These are phyloP conservation scores for Drosophila niveifrons DNA, from an alignment of 2,888 invertebrate species.

Conservation along the genomic window DNA sequence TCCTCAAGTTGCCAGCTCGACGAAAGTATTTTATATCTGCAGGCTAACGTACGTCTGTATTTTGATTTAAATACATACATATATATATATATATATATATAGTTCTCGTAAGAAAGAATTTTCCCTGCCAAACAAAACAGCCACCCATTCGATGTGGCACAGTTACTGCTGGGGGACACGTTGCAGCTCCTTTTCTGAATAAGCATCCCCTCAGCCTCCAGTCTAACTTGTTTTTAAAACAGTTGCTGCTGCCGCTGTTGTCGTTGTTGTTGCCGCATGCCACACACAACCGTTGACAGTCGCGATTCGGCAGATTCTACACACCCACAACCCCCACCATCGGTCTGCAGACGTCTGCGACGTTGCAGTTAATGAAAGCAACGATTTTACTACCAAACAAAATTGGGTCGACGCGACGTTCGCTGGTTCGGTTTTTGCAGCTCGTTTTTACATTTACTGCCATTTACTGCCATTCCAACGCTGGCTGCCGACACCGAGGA, in stretches of 20 bases:
- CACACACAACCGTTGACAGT: constrained; percentile 55
- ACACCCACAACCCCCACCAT: background rate
- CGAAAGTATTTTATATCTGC: too few relatives aligned
- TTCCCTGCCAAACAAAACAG: constrained; percentile 33
- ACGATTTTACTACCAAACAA: constrained; percentile 66
- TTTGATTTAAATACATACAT: constrained; percentile 5
- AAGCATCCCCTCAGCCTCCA: constrained; percentile 12
- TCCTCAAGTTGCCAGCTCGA: background rate
- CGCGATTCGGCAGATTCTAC: constrained; percentile 42
- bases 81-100: constrained; percentile 27
- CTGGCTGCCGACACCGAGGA: constrained; percentile 53
- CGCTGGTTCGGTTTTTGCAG: constrained; percentile 40
- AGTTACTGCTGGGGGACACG: constrained; percentile 4
- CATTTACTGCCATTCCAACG: constrained; percentile 44
- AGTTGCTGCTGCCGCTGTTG: constrained; percentile 7
- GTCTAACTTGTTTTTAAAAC: constrained; percentile 34
- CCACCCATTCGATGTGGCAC: constrained; percentile 9
- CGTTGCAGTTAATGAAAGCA: constrained; percentile 73
- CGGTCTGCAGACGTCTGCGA: constrained; percentile 52
- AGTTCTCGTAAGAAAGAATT: constrained; percentile 44
- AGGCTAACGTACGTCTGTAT: background rate
- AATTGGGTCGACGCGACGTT: constrained; percentile 71
- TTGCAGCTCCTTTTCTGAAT: background rate
- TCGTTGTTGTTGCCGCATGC: constrained; percentile 29
- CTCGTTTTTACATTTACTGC: constrained; percentile 67